Base-by-base conservation (phyloP, 1,140 invertebrate genomes). In the Physella acuta region DNA sequence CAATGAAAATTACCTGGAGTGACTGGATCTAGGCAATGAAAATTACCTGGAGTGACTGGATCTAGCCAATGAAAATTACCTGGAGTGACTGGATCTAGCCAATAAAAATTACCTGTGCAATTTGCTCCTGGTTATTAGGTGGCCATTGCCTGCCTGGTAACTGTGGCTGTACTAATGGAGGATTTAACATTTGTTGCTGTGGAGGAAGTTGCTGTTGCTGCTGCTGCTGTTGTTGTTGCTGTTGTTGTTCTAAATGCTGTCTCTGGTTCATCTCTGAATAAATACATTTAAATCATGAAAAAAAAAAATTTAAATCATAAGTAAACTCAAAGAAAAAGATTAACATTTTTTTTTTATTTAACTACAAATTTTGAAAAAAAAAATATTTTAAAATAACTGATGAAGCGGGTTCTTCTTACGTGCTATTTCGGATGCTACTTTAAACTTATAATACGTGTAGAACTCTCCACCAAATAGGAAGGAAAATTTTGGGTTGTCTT, bases 391-490 rank as follows among this genome's bases (percentile, higher is more conserved):
- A n/a, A n/a, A n/a, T n/a, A n/a, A n/a, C n/a, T n/a, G n/a, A n/a
- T n/a, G n/a, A n/a, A n/a, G n/a, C n/a, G n/a, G n/a, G n/a, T n/a
- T n/a, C n/a, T n/a, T 78, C 78, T 81, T 75, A 84, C 79, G 75
- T 49, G 76, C 75, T 75, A 80, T 79, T 67, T 85, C 84, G 53
- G 80, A 75, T n/a, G 78, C 92, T 68, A 98, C 94, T 90, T 95
- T 93, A 83, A 93, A 98, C 82, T 96, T 93, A 86, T 99, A 99
- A 86, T 99, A 99, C 84, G 92, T 93, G 86, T 92, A 95, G 86
- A 91, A 91, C 81, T 97, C 94, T 58, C 96, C 96, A 74, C 95
- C 95, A 88, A 96, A 98, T 39, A 99, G 88, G 87, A 99, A 99
- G 74, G 91, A 90, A 87, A 99, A 99, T 82, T 95, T 95, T 17